Evolutionary conservation across 2,888 invertebrate species (phyloP), one percentile per base, ranked within the genome.

Genomic region (Osmoderma eremita): DNA sequence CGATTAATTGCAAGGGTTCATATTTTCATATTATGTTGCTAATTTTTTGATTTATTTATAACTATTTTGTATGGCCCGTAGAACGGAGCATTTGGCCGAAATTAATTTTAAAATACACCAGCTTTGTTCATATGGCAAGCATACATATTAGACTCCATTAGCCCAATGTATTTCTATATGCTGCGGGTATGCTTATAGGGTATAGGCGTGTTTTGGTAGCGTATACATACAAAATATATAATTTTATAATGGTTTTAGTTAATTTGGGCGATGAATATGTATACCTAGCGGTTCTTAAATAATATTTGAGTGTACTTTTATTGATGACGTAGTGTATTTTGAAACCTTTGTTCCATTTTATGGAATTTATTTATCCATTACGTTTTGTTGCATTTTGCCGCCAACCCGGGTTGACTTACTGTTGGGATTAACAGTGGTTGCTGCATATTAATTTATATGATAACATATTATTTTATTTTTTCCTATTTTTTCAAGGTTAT

Each of bases 71-170:
- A 41, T 50, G 17, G 38, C 5, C 18, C 38, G 24, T 53, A 70
- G 53, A 45, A 5, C 13, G 5, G 17, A 38, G 41, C 18, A 49
- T 30, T 48, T 10, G 17, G 41, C 20, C 42, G 63, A 74, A 53
- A 75, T 74, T 71, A 71, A 74, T 74, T 75, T 76, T 74, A 50
- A 67, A 70, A 3, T 45, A 54, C 66, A 70, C 65, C 63, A 73
- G 79, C 80, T 83, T 83, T 83, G 82, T 83, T 82, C 81, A 80
- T 81, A 83, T 81, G 81, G 81, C 76, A 76, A 77, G 76, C 75
- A 78, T 77, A 77, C 78, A 78, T 79, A 81, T 81, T 77, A 75
- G 83, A 82, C 81, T 83, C 83, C 84, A 84, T 84, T 83, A 80
- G 79, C 77, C 78, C 80, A 75, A 78, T 80, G 79, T 77, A 80